Conservation (phyloP, 2,797 vertebrate genomes). For the Cynopterus sphinx region DNA sequence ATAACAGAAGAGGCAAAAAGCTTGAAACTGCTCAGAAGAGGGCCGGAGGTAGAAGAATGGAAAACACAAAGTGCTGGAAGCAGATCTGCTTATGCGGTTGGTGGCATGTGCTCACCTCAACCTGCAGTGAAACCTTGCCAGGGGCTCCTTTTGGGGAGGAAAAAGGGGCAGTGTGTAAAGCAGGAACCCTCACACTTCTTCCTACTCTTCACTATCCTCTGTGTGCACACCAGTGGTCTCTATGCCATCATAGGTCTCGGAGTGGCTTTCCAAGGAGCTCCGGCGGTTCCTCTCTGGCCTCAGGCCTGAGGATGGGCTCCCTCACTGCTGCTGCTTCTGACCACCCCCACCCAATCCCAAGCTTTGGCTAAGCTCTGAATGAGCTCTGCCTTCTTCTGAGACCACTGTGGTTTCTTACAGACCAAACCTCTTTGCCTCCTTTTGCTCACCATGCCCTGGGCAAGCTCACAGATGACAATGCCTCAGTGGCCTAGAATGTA, state of each 20-base stretch:
- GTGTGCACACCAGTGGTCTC: not conserved
- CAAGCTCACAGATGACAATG: not conserved
- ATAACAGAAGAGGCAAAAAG: not conserved
- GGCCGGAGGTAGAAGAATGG: not conserved
- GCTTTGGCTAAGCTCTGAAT: not conserved
- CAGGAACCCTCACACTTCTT: not conserved
- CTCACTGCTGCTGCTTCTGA: not conserved
- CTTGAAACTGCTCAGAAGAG: not conserved
- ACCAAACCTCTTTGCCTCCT: not conserved
- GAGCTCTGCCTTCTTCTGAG: not conserved
- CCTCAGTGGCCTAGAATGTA: not conserved
- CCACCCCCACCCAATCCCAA: not conserved
- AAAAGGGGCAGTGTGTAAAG: no score
- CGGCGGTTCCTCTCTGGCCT: fast-evolving
- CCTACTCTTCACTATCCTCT: not conserved
- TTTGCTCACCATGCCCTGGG: not conserved
- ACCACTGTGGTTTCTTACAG: not conserved
- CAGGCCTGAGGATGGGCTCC: not conserved
- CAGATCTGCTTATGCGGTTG: not conserved
- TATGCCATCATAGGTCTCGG: not conserved
- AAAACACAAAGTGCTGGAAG: not conserved
- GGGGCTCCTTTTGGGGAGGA: not conserved
- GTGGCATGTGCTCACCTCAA: not conserved
- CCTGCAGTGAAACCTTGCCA: not conserved
- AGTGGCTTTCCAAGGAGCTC: not conserved